Evolutionary conservation across 2,888 invertebrate species (phyloP), one percentile per base, ranked within the genome.

Genomic region (Lithophane semibrunnea): DNA sequence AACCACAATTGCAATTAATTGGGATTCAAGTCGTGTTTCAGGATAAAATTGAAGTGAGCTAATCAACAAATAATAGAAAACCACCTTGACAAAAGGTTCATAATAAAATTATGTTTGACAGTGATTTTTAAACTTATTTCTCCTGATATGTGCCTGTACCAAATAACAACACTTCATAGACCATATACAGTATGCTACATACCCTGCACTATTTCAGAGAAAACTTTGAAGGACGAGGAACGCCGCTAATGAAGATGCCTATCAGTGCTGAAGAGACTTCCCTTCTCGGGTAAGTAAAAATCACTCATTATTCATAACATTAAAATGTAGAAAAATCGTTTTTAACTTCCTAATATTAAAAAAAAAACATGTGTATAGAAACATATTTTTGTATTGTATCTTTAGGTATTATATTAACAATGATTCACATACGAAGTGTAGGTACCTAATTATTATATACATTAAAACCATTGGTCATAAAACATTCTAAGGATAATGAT

Each of bases 201-300:
- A 88, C 88, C 84, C 83, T 90, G 92, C 93, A 93, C 93, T 93
- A 92, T 95, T 96, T 91, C 95, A 95, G 96, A 92, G 63, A 72
- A 77, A 87, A 86, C 67, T 73, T 82, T 69, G 82, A 86, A 78
- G 86, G 83, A 73, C 77, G 74, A 69, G 79, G 80, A 73, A 79
- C 91, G 89, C 91, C 92, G 84, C 88, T 93, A 81, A 94, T 92
- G 89, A 97, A 97, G 95, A 98, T 98, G 98, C 98, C 98, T 88
- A 97, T 97, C 91, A 97, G 97, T 90, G 98, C 98, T 94, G 99
- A 99, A 97, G 98, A 98, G 97, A 98, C 98, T 90, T 98, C 98
- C 93, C 98, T 99, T 85, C 97, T 99, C 94, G 98, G 98, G 98
- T 99, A 98, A 98, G 98, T 94, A 66, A 18, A 75, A 65, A 61